These are phyloP conservation scores for Atherix ibis DNA, from an alignment of 2,888 invertebrate genomes.

Conservation along the genomic window DNA sequence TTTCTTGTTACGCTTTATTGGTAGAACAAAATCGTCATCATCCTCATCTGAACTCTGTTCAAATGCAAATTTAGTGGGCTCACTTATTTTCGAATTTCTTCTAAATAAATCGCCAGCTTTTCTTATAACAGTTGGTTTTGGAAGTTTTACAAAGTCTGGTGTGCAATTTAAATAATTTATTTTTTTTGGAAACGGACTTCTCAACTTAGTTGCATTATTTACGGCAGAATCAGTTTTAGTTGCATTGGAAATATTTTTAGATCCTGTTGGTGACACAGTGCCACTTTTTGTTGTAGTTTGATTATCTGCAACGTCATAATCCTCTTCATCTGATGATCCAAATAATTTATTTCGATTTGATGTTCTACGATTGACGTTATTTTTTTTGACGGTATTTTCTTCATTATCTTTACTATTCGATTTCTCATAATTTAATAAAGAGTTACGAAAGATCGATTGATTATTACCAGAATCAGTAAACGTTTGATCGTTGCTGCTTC, in stretches of 20 bases:
- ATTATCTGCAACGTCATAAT: background rate
- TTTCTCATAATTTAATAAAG: background rate
- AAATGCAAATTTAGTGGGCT: constrained; percentile 1
- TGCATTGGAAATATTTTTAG: too few species aligned
- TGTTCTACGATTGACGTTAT: background rate
- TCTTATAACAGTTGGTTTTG: too few species aligned
- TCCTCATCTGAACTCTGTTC: constrained; percentile 7
- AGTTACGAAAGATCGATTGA: too few species aligned
- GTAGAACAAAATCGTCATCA: constrained; percentile 3
- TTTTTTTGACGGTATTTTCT: background rate
- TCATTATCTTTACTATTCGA: background rate
- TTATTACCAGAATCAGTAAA: too few species aligned
- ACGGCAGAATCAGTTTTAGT: too few species aligned
- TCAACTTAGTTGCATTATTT: too few species aligned
- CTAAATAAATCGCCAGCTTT: constrained; percentile 6
- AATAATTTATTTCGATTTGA: constrained; percentile 2
- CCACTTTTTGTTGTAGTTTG: too few species aligned
- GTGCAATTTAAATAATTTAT: too few species aligned
- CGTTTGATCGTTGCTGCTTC: background rate
- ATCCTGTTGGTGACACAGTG: too few species aligned
- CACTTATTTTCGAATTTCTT: background rate
- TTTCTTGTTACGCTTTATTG: too few species aligned
- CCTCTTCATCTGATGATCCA: constrained; percentile 6
- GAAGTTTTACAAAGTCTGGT: too few species aligned
- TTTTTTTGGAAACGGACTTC: too few species aligned